Percentiles rank a stretch among this genome's conserved stretches.
Conservation (phyloP, 92 coral and sea anemone species). For the Heteractis magnifica region DNA sequence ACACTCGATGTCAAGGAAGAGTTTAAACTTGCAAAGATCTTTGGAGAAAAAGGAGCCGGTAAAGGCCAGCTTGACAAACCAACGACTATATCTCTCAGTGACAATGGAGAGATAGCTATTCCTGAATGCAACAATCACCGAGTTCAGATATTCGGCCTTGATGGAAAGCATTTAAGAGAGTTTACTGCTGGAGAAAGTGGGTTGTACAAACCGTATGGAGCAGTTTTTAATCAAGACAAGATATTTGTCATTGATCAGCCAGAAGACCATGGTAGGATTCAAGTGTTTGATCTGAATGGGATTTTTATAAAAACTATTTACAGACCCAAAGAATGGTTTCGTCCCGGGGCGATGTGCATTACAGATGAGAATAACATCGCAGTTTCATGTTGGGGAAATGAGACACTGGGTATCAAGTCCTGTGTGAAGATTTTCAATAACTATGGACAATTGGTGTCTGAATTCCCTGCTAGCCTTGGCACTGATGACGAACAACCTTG, state of each 20-base stretch:
- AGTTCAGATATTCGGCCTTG: not conserved
- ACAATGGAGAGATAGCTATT: not conserved
- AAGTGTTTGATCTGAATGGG: not conserved
- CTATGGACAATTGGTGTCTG: not conserved
- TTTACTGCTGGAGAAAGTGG: not conserved
- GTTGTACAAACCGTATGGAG: not conserved
- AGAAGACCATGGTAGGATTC: not conserved
- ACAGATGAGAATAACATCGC: slow-evolving; percentile 11
- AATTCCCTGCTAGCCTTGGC: not conserved
- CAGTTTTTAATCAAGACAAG: not conserved
- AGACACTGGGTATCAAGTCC: not conserved
- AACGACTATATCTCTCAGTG: not conserved
- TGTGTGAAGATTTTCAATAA: slow-evolving; percentile 5
- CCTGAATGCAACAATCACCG: slow-evolving; percentile 1
- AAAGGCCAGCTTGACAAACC: not conserved
- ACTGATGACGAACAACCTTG: not conserved
- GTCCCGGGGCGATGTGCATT: not conserved
- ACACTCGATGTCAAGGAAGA: not conserved
- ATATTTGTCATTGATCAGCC: slow-evolving; percentile 8
- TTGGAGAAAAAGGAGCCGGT: not conserved
- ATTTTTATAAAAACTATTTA: slow-evolving; percentile 9
- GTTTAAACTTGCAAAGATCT: not conserved
- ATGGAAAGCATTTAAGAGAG: not conserved
- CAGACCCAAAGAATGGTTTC: not conserved
- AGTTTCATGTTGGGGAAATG: not conserved